Percentiles rank a stretch among this genome's conserved stretches.
Evolutionary conservation across 2,888 invertebrate genomes (phyloP).

Genomic region (Dasysyrphus albostriatus): DNA sequence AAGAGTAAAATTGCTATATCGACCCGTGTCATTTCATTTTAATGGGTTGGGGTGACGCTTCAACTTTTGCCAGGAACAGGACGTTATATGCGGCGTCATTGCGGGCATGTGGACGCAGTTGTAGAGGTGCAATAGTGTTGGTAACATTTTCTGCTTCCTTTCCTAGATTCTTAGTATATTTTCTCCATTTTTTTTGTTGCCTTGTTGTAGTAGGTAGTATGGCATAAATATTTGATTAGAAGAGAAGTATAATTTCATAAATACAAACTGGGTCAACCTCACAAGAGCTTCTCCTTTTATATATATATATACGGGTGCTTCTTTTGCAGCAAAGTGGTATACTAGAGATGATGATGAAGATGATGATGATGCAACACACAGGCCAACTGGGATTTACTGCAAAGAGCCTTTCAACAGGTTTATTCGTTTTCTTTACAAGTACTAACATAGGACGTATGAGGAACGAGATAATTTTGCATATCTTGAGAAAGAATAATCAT

Average conservation of each 20-base stretch:
- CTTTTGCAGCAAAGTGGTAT: constrained; percentile 27
- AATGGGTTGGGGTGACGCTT: constrained; percentile 40
- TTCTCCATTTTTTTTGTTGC: constrained; percentile 28
- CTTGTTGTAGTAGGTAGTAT: background rate
- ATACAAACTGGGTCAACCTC: constrained; percentile 72
- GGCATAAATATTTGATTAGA: constrained; percentile 74
- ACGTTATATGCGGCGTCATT: background rate
- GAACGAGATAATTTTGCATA: constrained; percentile 38
- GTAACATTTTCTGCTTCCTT: constrained; percentile 64
- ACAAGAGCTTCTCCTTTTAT: constrained; percentile 41
- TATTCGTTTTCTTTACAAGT: background rate
- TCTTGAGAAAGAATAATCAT: background rate
- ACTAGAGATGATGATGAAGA: constrained; percentile 15
- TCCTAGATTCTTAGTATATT: constrained; percentile 43
- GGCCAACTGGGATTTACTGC: constrained; percentile 52
- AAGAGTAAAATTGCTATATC: constrained; percentile 73
- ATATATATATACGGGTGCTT: background rate
- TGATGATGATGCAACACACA: constrained; percentile 49
- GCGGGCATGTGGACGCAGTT: background rate
- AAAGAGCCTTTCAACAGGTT: constrained; percentile 63
- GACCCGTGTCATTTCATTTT: constrained; percentile 64
- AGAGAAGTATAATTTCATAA: constrained; percentile 73
- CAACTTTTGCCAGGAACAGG: constrained; percentile 2
- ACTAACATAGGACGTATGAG: background rate
- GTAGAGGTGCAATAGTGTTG: constrained; percentile 13